Evolutionary conservation across 2,113 vertebrate genomes (phyloP).

Genomic region (cat (Felis catus)): DNA sequence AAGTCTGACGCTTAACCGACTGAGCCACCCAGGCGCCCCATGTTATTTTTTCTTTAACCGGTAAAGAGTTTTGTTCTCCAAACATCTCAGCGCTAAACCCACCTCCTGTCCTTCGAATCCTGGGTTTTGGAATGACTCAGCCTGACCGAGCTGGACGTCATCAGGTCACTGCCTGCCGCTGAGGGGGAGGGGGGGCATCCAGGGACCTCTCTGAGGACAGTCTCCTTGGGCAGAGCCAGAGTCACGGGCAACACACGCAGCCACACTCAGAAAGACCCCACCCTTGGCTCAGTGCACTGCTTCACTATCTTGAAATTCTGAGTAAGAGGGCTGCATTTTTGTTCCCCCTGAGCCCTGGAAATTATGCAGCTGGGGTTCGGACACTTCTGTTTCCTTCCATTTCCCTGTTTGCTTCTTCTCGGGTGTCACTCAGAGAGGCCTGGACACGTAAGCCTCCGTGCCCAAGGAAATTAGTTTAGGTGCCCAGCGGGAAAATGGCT

Average conservation of each 20-base stretch:
- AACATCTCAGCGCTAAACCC: background rate
- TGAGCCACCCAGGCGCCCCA: too few species aligned
- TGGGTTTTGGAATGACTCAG: background rate
- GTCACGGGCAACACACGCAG: background rate
- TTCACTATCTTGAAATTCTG: background rate
- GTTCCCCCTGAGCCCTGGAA: background rate
- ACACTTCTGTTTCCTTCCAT: background rate
- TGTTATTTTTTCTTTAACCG: background rate
- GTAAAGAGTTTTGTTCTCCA: background rate
- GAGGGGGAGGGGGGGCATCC: accelerated
- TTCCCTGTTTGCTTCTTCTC: background rate
- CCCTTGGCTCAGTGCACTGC: accelerated
- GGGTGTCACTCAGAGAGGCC: background rate
- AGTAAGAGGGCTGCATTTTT: accelerated
- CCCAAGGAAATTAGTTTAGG: background rate
- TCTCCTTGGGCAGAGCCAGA: background rate
- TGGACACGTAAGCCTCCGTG: background rate
- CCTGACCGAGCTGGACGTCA: background rate
- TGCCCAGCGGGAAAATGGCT: background rate
- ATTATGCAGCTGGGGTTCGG: background rate
- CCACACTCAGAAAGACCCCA: background rate
- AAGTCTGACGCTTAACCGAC: accelerated
- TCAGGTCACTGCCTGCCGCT: accelerated
- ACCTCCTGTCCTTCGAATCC: background rate
- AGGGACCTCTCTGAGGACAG: background rate